These are phyloP conservation scores for Poecilobothrus nobilitatus DNA, from an alignment of 2,888 invertebrate species.

Conservation along the genomic window DNA sequence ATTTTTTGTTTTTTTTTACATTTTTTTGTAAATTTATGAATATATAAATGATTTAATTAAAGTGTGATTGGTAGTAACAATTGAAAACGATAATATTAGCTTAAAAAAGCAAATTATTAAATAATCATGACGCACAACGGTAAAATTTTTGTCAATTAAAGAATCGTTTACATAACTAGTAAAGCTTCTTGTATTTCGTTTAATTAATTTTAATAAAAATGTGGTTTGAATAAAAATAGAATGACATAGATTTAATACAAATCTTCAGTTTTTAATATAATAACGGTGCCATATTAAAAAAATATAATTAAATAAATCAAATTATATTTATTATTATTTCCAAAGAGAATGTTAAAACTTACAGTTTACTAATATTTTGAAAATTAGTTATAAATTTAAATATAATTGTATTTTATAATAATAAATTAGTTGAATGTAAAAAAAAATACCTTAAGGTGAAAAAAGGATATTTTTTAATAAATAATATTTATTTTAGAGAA, in stretches of 20 bases:
- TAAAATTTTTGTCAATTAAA: background rate
- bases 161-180: background rate
- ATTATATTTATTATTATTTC: too few relatives aligned
- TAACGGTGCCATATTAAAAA: too few relatives aligned
- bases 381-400: too few relatives aligned
- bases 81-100: conserved; percentile 1
- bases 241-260: background rate
- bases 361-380: too few relatives aligned
- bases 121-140: conserved; percentile 4
- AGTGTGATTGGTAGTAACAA: conserved; percentile 8
- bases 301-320: too few relatives aligned
- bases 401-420: too few relatives aligned
- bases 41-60: conserved; percentile 9
- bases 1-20: conserved; percentile 9
- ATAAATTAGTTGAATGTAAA: too few relatives aligned
- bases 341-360: too few relatives aligned
- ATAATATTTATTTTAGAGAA: too few relatives aligned
- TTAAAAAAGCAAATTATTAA: background rate
- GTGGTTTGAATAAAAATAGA: background rate
- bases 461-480: too few relatives aligned
- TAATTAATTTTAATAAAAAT: background rate
- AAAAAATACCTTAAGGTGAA: too few relatives aligned
- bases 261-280: too few relatives aligned
- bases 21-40: conserved; percentile 4
- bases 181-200: conserved; percentile 1